Evolutionary conservation across 2,797 vertebrate genomes (phyloP).

Genomic region (Microctenopoma steveboyesi): DNA sequence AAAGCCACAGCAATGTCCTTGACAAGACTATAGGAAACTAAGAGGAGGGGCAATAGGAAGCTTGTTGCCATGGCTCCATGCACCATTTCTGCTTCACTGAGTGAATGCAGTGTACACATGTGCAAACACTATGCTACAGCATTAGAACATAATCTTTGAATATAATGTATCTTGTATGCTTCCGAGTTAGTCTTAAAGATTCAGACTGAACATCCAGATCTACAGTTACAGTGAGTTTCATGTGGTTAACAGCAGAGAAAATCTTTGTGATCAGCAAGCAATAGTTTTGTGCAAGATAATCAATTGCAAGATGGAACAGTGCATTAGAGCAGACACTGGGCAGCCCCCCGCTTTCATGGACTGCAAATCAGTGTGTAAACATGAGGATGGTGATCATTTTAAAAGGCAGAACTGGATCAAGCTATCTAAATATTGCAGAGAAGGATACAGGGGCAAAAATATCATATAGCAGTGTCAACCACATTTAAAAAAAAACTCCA

Average conservation of each 20-base stretch:
- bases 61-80: constrained; percentile 73
- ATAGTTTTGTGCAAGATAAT: constrained; percentile 37
- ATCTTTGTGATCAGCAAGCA: constrained; percentile 16
- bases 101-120: constrained; percentile 50
- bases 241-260: constrained; percentile 31
- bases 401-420: constrained; percentile 8
- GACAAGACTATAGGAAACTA: constrained; percentile 59
- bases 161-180: constrained; percentile 2
- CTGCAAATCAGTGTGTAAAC: constrained; percentile 32
- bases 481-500: neutral
- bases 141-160: constrained; percentile 18
- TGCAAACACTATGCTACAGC: constrained; percentile 42
- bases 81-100: constrained; percentile 63
- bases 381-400: constrained; percentile 8
- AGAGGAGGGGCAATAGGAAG: constrained; percentile 57
- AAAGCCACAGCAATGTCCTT: constrained; percentile 69
- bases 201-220: neutral
- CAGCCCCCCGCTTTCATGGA: constrained; percentile 21
- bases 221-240: constrained; percentile 22
- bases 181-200: constrained; percentile 8
- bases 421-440: neutral
- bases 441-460: neutral
- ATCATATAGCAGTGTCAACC: constrained; percentile 12
- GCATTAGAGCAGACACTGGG: constrained; percentile 46
- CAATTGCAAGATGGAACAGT: constrained; percentile 37